Evolutionary conservation across 2,888 invertebrate genomes (phyloP), one percentile per base, ranked within the genome.

Genomic region (Tromatobia lineatoria): DNA sequence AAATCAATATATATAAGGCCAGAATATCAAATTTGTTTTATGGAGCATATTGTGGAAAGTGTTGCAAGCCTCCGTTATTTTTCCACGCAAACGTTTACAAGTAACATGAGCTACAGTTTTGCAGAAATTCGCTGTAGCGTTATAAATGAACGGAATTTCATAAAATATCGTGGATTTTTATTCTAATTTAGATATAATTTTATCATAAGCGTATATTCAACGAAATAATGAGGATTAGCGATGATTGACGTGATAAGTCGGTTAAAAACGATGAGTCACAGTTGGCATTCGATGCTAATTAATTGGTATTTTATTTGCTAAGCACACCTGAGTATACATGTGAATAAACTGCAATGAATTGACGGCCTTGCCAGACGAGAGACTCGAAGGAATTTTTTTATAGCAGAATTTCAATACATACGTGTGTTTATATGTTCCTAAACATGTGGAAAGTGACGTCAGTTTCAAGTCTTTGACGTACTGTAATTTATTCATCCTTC

Each of bases 401-500:
- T 45, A 47, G 15, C 23, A n/a, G 11, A 1, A 61, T 34, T 52
- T n/a, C 50, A 13, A 47, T 29, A 23, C 47, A 8, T 23, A 25
- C 25, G 29, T 23, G 8, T 64, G 20, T 64, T 4, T 38, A 18
- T 15, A 47, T 15, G 4, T 18, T 50, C n/a, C 8, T 52, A 29
- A 29, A 2, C 50, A 11, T 50, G 34, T 8, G 25, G 18, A 70
- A 47, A 70, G 18, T 47, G n/a, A 70, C 69, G 69, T 70, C 47
- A 50, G 18, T 0, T 13, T 15, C 34, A 18, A n/a, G 20, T 34
- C 38, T 52, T 42, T 38, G 10, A 20, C 13, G 52, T 34, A 8
- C 20, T 15, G 1, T 34, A 77, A 77, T 69, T 77, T 77, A 77
- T 77, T 54, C 69, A 54, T 23, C 23, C 23, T 13, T 18, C 29